A percentile compares a stretch with the other conserved stretches of the same genome.
Evolutionary conservation across 2,888 invertebrate genomes (phyloP).

Genomic region (Blastobasis adustella): DNA sequence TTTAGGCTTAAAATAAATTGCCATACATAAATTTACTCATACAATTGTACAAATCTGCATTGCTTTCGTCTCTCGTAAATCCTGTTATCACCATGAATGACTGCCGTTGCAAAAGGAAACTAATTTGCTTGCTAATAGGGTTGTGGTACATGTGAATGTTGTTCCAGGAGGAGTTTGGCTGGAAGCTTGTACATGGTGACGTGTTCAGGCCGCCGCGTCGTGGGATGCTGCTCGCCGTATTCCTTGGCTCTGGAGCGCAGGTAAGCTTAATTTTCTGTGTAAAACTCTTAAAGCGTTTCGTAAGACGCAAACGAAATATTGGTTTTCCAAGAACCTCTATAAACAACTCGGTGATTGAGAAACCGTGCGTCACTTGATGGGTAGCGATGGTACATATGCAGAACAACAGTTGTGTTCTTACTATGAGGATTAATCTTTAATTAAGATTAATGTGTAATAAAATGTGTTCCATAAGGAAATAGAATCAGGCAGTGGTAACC

Average conservation of each 20-base stretch:
- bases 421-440: too few relatives aligned
- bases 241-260: slow-evolving; percentile 97
- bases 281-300: not conserved
- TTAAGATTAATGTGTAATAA: too few relatives aligned
- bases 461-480: too few relatives aligned
- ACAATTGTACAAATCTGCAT: too few relatives aligned
- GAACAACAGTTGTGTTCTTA: too few relatives aligned
- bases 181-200: slow-evolving; percentile 99
- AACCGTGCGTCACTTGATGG: not conserved
- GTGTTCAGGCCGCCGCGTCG: slow-evolving; percentile 97
- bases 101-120: too few relatives aligned
- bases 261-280: slow-evolving; percentile 50
- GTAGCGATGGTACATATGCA: not conserved
- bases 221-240: slow-evolving; percentile 96
- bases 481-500: too few relatives aligned
- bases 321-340: not conserved
- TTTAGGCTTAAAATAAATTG: too few relatives aligned
- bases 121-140: too few relatives aligned
- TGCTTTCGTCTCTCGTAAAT: too few relatives aligned
- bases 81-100: too few relatives aligned
- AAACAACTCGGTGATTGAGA: not conserved
- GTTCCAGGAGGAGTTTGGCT: slow-evolving; percentile 93
- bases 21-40: too few relatives aligned
- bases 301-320: not conserved
- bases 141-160: not conserved